Evolutionary conservation across 2,888 invertebrate genomes (phyloP).

Genomic region (Orchesellides sinensis): DNA sequence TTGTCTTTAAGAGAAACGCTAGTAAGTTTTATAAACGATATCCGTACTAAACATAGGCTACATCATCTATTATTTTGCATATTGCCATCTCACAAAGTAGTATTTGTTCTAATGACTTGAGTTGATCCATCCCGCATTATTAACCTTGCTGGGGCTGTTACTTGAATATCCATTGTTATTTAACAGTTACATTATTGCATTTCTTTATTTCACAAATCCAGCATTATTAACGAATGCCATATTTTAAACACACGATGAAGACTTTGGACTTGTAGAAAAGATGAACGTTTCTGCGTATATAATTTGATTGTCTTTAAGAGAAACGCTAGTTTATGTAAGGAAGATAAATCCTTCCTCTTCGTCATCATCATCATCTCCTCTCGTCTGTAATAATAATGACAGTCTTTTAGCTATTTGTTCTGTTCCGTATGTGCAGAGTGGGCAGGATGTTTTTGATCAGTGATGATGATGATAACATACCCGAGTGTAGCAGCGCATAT

Average conservation of each 20-base stretch:
- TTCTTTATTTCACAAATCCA: not conserved
- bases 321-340: no score
- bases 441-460: constrained; percentile 21
- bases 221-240: not conserved
- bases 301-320: no score
- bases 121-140: constrained; percentile 12
- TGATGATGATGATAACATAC: not conserved
- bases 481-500: not conserved
- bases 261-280: not conserved
- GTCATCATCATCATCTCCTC: not conserved
- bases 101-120: no score
- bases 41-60: no score
- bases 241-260: not conserved
- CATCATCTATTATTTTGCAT: no score
- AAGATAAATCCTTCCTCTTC: not conserved
- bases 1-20: no score
- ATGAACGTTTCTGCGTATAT: no score
- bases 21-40: no score
- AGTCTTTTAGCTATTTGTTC: not conserved
- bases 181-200: not conserved
- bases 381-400: constrained; percentile 12
- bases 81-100: no score
- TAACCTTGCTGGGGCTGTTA: not conserved
- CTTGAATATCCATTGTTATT: constrained; percentile 2
- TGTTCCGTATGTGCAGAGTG: not conserved